Evolutionary conservation across 2,797 vertebrate genomes (phyloP).

Genomic region (Masticophis lateralis): DNA sequence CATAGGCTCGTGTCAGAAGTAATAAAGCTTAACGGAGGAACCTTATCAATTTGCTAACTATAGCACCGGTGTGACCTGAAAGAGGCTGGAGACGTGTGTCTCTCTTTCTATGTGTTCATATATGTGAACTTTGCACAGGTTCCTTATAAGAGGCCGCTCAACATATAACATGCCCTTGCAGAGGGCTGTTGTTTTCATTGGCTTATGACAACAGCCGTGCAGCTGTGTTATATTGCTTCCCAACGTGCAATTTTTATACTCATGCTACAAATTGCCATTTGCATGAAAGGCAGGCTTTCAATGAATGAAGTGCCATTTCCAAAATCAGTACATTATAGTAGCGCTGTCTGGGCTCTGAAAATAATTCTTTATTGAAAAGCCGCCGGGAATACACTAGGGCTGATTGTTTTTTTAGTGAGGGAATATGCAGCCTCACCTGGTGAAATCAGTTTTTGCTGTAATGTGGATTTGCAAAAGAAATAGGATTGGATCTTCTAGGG

Average conservation of each 20-base stretch:
- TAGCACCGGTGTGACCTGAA: constrained; percentile 70
- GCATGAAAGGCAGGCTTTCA: constrained; percentile 42
- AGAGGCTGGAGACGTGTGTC: constrained; percentile 12
- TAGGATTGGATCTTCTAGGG: not conserved
- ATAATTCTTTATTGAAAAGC: not conserved
- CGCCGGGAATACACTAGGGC: not conserved
- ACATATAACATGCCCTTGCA: constrained; percentile 48
- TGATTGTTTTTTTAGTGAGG: not conserved
- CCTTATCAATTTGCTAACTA: constrained; percentile 80
- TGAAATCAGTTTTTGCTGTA: not conserved
- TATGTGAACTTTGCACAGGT: constrained; percentile 59
- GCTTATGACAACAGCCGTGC: constrained; percentile 67
- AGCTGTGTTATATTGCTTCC: constrained; percentile 71
- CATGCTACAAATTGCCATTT: constrained; percentile 21
- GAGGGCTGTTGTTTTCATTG: constrained; percentile 70
- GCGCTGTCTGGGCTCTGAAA: not conserved
- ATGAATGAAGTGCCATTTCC: constrained; percentile 31
- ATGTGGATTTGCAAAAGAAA: not conserved
- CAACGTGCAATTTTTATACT: constrained; percentile 72
- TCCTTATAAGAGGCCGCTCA: constrained; percentile 53
- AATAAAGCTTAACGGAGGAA: constrained; percentile 91
- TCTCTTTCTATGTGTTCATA: no score
- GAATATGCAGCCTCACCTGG: not conserved
- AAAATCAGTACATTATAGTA: not conserved
- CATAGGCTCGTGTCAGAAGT: constrained; percentile 85